Evolutionary conservation across 2,888 invertebrate species (phyloP), one percentile per base, ranked within the genome.

Genomic region (Fragum sueziense): DNA sequence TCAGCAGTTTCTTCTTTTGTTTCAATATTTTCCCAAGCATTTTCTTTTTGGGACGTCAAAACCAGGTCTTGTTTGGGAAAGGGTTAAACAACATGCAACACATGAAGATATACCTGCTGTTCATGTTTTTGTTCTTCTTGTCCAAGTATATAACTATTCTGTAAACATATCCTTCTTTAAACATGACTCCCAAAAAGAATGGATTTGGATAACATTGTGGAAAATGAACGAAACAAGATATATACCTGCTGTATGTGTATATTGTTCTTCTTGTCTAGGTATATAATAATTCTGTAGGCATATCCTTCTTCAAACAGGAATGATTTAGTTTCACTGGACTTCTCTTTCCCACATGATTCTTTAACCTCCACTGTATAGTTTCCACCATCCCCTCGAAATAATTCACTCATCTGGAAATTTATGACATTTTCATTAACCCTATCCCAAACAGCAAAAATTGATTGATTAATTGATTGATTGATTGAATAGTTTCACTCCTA

Each of bases 281-380:
- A 75, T 2, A 74, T n/a, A n/a, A 83, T 70, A 59, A 83, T 22
- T 62, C 83, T 80, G 47, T 80, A 80, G 20, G 83, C 74, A 27
- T 25, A 25, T 0, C 54, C 68, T 14, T 72, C 73, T 6, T 61
- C 31, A 29, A 74, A 70, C 20, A 25, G 22, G 65, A 78, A 75
- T 6, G 2, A 47, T 29, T 33, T 14, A 3, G 67, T 68, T 22
- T 37, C 41, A 27, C n/a, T 61, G 11, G n/a, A 31, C 20, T 41
- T 72, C 17, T 33, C 27, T 14, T 52, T 33, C 0, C n/a, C 33
- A 68, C 84, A 84, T 0, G 22, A 6, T 33, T 76, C 54, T 20
- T 52, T 3, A 0, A 61, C 69, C 20, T 31, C 14, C 1, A 80
- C 22, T 2, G 51, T 31, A 68, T 80, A 82, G 6, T 70, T 68